Conservation (phyloP, 2,113 vertebrate species). For the Poeciliopsis prolifica region DNA sequence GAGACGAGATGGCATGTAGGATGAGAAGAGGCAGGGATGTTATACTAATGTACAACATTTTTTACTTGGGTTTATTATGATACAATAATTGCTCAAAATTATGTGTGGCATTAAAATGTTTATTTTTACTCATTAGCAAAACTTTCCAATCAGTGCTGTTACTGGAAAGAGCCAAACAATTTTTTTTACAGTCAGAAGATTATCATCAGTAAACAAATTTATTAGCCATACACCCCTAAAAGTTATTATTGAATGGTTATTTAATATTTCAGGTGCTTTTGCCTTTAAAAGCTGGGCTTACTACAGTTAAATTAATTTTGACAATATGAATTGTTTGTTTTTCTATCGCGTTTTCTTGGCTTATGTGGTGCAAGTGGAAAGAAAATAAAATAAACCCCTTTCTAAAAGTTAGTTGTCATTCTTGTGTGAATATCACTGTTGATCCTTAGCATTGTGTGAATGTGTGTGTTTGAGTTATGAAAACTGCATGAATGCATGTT, state of each 20-base stretch:
- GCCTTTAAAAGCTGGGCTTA: too few species aligned
- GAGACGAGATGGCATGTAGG: not conserved
- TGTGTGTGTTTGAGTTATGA: conserved; percentile 20
- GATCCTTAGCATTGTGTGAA: conserved; percentile 51
- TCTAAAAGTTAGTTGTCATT: conserved; percentile 64
- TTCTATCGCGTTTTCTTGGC: not conserved
- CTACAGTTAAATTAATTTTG: too few species aligned
- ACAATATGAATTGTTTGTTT: too few species aligned
- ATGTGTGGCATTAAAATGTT: too few species aligned
- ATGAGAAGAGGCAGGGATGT: not conserved
- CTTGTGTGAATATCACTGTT: conserved; percentile 84
- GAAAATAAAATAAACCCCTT: conserved; percentile 69
- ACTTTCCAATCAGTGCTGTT: not conserved
- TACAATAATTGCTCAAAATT: not conserved
- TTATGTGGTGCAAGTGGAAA: conserved; percentile 36
- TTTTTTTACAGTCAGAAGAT: too few species aligned
- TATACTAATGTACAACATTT: not conserved
- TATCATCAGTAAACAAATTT: too few species aligned
- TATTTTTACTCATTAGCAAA: not conserved
- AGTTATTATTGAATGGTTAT: too few species aligned
- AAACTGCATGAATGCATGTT: conserved; percentile 68
- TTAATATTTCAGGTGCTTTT: too few species aligned
- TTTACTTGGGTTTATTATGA: not conserved
- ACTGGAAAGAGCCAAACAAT: not conserved
- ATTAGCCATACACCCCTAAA: too few species aligned